Conservation (phyloP, 1,140 invertebrate species). For the Plodia interpunctella region DNA sequence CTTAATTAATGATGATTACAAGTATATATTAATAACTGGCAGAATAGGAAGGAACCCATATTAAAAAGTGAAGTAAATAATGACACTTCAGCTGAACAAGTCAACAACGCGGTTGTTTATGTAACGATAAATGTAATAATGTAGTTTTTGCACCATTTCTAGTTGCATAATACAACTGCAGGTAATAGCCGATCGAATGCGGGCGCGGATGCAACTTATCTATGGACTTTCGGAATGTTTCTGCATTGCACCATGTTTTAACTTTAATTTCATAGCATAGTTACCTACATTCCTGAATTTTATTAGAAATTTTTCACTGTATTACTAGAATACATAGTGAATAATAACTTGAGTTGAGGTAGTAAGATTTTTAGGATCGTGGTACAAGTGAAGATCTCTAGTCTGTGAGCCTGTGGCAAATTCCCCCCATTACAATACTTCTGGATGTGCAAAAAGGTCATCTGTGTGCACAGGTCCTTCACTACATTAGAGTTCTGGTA, state of each 20-base stretch:
- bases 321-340: too few relatives aligned
- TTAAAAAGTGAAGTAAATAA: neutral
- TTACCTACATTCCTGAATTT: neutral
- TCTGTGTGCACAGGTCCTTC: too few relatives aligned
- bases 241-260: neutral
- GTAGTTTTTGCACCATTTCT: conserved; percentile 1
- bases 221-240: conserved; percentile 5
- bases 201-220: conserved; percentile 44
- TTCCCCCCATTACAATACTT: too few relatives aligned
- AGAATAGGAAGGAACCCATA: too few relatives aligned
- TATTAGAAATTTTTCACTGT: neutral
- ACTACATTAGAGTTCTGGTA: too few relatives aligned
- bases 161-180: neutral
- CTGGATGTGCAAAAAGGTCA: too few relatives aligned
- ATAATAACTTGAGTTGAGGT: too few relatives aligned
- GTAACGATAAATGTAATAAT: neutral
- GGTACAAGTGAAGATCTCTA: too few relatives aligned
- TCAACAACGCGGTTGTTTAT: neutral
- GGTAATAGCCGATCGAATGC: conserved; percentile 16
- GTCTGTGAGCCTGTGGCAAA: too few relatives aligned
- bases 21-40: too few relatives aligned
- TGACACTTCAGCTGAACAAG: neutral
- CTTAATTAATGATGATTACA: too few relatives aligned
- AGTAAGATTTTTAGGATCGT: too few relatives aligned
- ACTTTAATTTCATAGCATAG: neutral